Evolutionary conservation across 2,888 invertebrate genomes (phyloP).

Genomic region (Erebia aethiops): DNA sequence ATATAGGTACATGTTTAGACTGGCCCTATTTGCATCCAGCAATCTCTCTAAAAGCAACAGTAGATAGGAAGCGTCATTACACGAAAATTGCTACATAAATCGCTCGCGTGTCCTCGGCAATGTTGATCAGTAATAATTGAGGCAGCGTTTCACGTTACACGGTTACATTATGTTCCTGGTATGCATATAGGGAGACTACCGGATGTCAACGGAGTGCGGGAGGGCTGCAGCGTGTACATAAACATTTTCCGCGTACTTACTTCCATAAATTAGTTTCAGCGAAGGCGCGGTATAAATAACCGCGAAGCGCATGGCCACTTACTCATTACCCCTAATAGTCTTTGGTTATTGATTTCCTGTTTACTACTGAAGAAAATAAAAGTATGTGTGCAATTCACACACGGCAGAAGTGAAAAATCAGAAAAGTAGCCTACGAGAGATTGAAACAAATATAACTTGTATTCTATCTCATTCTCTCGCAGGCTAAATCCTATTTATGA

Average conservation of each 20-base stretch:
- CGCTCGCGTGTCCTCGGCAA: slow-evolving; percentile 39
- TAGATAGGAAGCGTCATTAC: slow-evolving; percentile 29
- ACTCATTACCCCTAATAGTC: slow-evolving; percentile 79
- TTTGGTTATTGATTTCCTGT: slow-evolving; percentile 74
- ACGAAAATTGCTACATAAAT: slow-evolving; percentile 32
- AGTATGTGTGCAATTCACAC: too few relatives aligned
- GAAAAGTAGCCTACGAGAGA: too few relatives aligned
- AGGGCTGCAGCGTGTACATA: slow-evolving; percentile 68
- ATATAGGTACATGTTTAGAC: not conserved
- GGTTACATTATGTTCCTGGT: slow-evolving; percentile 44
- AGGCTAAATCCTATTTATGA: too few relatives aligned
- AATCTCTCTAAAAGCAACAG: slow-evolving; percentile 9
- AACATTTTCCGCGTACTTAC: slow-evolving; percentile 82
- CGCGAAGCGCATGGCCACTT: slow-evolving; percentile 69
- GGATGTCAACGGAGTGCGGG: slow-evolving; percentile 72
- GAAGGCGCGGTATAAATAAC: slow-evolving; percentile 80
- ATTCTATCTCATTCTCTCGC: too few relatives aligned
- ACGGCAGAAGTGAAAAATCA: too few relatives aligned
- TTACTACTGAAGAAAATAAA: slow-evolving; percentile 42
- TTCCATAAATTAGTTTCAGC: slow-evolving; percentile 81
- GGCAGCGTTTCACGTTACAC: slow-evolving; percentile 44
- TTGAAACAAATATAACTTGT: too few relatives aligned
- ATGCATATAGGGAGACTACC: slow-evolving; percentile 58
- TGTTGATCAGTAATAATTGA: slow-evolving; percentile 43
- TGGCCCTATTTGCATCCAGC: not conserved